Evolutionary conservation across 2,797 vertebrate species (phyloP), one percentile per base, ranked within the genome.

Genomic region (Pagetopsis macropterus): DNA sequence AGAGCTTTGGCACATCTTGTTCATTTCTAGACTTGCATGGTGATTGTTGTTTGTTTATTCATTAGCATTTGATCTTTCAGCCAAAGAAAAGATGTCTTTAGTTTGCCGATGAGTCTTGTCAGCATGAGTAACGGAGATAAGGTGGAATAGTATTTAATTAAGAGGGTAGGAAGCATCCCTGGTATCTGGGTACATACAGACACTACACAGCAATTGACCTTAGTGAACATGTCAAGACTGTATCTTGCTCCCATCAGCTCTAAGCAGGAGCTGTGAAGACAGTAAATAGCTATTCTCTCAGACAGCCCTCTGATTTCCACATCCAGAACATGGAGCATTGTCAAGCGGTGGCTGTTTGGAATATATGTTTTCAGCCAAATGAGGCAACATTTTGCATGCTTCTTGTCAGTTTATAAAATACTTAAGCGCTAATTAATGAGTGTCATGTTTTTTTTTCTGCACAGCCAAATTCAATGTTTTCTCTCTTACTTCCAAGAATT

Each of bases 141-240:
- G 87, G 79, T 78, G 84, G 61, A 78, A 75, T 83, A 82, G 85
- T 87, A 82, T 91, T 93, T 93, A 92, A 94, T 93, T 93, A 91
- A 88, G 85, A 87, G 76, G 65, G 71, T 51, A 55, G 78, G 79
- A 82, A 79, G 82, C 84, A 85, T 70, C 84, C 63, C 81, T 82
- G 80, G 79, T 88, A 88, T 91, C 90, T 77, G 77, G 75, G 66
- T 85, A 84, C 86, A 86, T 87, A 78, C 88, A 91, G 85, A 85
- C 84, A 70, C 83, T 85, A 84, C 86, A 77, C 87, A 77, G 86
- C 88, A 87, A 91, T 89, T 91, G 91, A 93, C 92, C 90, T 89
- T 61, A 78, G 89, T 81, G 86, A 91, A 85, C 88, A 88, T 92
- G 90, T 93, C 88, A 87, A 81, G 88, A 84, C 86, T 84, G 90